phyloP scores from a whole-genome alignment of 2,797 vertebrate genomes.

The Zenarchopterus dispar region DNA sequence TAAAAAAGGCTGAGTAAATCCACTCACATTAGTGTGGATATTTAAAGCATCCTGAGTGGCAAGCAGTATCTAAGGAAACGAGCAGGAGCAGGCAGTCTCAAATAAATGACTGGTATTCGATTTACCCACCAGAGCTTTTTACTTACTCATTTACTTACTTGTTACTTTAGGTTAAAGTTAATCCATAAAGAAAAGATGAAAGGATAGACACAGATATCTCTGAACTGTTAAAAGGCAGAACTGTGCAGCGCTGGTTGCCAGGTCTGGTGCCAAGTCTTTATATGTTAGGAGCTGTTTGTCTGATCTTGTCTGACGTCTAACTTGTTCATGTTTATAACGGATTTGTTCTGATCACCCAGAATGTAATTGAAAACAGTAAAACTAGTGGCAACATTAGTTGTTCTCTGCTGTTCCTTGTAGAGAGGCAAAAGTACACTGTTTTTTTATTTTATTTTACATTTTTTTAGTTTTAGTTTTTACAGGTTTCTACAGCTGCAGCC shows the following conservation, averaged over 20 bases:
- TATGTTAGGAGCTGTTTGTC: conserved; percentile 22
- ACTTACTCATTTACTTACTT: too few species aligned
- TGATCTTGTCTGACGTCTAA: conserved; percentile 19
- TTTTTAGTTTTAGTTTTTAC: conserved; percentile 3
- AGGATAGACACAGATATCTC: too few species aligned
- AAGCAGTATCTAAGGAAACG: conserved; percentile 2
- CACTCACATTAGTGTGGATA: conserved; percentile 1
- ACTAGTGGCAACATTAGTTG: background rate
- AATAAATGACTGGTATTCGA: background rate
- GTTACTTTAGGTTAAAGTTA: too few species aligned
- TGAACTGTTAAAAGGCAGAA: too few species aligned
- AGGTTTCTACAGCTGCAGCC: conserved; percentile 19
- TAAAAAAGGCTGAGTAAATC: background rate
- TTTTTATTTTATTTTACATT: conserved; percentile 2
- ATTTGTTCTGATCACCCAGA: conserved; percentile 10
- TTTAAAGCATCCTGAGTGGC: conserved; percentile 2
- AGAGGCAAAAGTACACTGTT: conserved; percentile 7
- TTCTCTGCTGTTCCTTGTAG: background rate
- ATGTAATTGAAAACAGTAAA: conserved; percentile 19
- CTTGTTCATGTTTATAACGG: conserved; percentile 3
- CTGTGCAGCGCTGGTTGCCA: too few species aligned
- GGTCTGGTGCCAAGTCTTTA: too few species aligned
- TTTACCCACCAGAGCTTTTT: too few species aligned
- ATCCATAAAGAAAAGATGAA: too few species aligned
- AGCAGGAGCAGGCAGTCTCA: background rate